A percentile compares a stretch with the other conserved stretches of the same genome.
Conservation (phyloP, 2,113 vertebrate species). For the Laticauda laticaudata region DNA sequence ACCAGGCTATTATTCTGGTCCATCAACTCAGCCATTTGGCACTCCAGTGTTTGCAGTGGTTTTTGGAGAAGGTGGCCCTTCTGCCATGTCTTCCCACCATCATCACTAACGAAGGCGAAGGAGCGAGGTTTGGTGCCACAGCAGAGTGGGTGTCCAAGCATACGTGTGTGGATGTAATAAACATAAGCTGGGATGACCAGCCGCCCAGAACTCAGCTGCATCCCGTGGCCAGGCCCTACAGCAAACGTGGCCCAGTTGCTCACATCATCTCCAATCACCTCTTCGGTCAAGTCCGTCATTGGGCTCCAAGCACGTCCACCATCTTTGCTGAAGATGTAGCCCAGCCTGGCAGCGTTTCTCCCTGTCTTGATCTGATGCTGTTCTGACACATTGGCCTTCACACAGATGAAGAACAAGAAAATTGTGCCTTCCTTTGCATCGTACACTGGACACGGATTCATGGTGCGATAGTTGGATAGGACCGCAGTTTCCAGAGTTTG, state of each 20-base stretch:
- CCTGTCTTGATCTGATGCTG: too few species aligned
- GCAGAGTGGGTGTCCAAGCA: constrained; percentile 53
- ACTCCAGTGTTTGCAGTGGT: constrained; percentile 72
- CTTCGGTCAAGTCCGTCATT: constrained; percentile 80
- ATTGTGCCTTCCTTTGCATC: constrained; percentile 56
- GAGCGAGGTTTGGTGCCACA: constrained; percentile 68
- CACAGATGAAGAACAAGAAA: constrained; percentile 93
- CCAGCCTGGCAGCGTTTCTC: constrained; percentile 80
- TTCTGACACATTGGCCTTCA: too few species aligned
- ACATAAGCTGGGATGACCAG: constrained; percentile 84
- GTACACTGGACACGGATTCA: constrained; percentile 76
- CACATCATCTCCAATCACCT: constrained; percentile 72
- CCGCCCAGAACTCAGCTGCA: constrained; percentile 79
- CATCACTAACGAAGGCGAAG: constrained; percentile 86
- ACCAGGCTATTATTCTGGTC: constrained; percentile 56
- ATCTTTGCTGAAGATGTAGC: constrained; percentile 79
- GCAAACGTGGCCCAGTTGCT: constrained; percentile 87
- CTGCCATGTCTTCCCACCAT: constrained; percentile 78
- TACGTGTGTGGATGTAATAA: constrained; percentile 70
- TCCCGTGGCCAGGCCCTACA: constrained; percentile 89
- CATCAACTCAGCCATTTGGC: constrained; percentile 85
- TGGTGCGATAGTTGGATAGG: constrained; percentile 67
- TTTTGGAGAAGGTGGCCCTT: constrained; percentile 57
- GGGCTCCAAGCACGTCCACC: constrained; percentile 77
- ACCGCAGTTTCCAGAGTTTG: constrained; percentile 45